These are phyloP conservation scores for Synaphobranchus kaupii DNA, from an alignment of 2,797 vertebrate species.

Conservation along the genomic window DNA sequence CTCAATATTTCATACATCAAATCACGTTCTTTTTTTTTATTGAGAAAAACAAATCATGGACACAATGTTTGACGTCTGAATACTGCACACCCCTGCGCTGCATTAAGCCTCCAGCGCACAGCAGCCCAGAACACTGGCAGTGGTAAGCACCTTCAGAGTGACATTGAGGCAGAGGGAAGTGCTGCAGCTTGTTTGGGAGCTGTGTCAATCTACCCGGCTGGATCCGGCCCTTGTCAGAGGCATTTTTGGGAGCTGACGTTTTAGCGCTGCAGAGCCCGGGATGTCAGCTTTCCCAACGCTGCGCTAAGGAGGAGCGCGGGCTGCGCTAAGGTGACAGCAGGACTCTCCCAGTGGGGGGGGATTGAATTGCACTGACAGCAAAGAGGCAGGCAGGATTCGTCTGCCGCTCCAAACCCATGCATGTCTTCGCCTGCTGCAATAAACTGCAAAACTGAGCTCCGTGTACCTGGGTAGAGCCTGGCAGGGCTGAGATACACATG, in stretches of 20 bases:
- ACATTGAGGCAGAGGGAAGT: constrained; percentile 14
- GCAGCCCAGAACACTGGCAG: not conserved
- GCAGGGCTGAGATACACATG: not conserved
- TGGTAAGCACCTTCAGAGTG: not conserved
- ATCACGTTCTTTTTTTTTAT: not conserved
- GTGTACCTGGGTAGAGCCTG: too few species aligned
- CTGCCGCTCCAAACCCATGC: not conserved
- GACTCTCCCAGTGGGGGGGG: not conserved
- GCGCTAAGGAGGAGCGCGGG: not conserved
- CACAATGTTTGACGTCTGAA: not conserved
- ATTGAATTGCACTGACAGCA: constrained; percentile 32
- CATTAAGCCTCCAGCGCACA: not conserved
- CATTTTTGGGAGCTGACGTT: not conserved
- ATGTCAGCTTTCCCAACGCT: constrained; percentile 12
- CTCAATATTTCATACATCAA: not conserved
- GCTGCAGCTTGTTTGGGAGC: not conserved
- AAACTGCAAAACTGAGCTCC: not conserved
- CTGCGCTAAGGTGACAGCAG: constrained; percentile 13
- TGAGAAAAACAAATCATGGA: not conserved
- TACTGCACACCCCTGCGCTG: not conserved
- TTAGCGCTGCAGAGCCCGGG: not conserved
- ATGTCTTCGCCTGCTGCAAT: not conserved
- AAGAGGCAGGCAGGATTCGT: not conserved
- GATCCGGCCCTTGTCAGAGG: not conserved
- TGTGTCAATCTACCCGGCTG: not conserved